Percentiles rank a stretch among this genome's conserved stretches.
These are phyloP conservation scores for Pseudachorutes palmiensis DNA, from an alignment of 1,140 invertebrate genomes.

Conservation along the genomic window DNA sequence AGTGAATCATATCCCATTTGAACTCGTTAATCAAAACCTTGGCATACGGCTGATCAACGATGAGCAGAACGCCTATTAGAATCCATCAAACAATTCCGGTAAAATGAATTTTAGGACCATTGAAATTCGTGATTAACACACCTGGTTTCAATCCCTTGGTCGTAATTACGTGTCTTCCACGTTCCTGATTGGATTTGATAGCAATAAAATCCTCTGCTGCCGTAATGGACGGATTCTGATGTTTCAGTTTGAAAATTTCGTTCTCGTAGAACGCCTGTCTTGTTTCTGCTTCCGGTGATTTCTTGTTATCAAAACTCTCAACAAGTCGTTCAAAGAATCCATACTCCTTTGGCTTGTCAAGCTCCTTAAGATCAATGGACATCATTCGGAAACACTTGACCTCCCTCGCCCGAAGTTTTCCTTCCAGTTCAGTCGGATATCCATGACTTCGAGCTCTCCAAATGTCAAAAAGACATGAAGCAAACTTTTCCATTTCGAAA, in stretches of 20 bases:
- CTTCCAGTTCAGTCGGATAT: neutral
- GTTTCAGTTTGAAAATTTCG: slow-evolving; percentile 4
- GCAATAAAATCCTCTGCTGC: slow-evolving; percentile 14
- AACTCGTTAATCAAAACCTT: slow-evolving; percentile 16
- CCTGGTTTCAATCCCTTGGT: slow-evolving; percentile 16
- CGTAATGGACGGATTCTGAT: neutral
- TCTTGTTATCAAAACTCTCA: neutral
- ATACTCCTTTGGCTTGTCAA: neutral
- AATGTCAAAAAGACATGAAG: neutral
- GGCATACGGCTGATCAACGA: slow-evolving; percentile 17
- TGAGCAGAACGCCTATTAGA: slow-evolving; percentile 4
- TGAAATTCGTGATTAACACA: too few relatives aligned
- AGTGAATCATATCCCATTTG: slow-evolving; percentile 16
- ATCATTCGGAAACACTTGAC: neutral
- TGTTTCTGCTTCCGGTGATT: neutral
- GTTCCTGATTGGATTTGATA: slow-evolving; percentile 5
- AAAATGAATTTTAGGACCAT: neutral
- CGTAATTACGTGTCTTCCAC: slow-evolving; percentile 18
- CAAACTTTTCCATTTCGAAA: neutral
- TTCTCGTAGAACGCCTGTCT: neutral
- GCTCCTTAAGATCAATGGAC: neutral
- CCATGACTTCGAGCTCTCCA: neutral
- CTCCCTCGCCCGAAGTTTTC: slow-evolving; percentile 11
- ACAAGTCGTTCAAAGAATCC: neutral
- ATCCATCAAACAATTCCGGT: neutral